Evolutionary conservation across 2,797 vertebrate genomes (phyloP), one percentile per base, ranked within the genome.

Genomic region (Intellagama lesueurii): DNA sequence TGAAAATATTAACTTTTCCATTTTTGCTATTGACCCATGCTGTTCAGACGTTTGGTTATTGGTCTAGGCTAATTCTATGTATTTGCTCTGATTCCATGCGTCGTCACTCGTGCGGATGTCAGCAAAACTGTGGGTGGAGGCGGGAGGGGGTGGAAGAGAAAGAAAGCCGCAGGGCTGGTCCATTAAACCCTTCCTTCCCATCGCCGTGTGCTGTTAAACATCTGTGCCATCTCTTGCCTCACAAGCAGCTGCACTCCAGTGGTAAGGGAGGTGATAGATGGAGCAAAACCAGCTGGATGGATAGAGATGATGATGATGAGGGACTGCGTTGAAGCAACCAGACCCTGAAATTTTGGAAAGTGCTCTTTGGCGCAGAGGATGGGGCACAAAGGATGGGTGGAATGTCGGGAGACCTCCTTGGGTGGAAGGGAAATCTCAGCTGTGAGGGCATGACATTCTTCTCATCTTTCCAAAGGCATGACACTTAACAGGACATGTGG

Each of bases 221-320:
- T 76, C 85, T 91, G 88, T 87, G 88, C 89, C 0, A 56, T 89
- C 81, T 79, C 85, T 84, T n/a, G 78, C 80, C 91, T 83, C n/a
- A 0, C 3, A 87, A 90, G 89, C 3, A 90, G 81, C 56, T 86
- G 87, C 44, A 32, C 87, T 89, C 92, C 83, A 91, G 75, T 56
- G 78, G 64, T 83, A 75, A 91, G 83, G 85, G 68, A 89, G 92
- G 56, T 88, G 85, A 2, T 88, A n/a, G 91, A 28, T 86, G 75
- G 68, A 81, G 89, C 87, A 77, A 19, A 90, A 92, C 87, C 85
- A 92, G 91, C 93, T 95, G 92, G 94, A 86, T 79, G 83, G 90
- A 90, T 92, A 87, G 91, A 92, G 92, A 90, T 87, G 91, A 92
- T 40, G 92, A 91, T 88, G 91, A 93, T 6, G 81, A 82, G 84